A percentile compares a stretch with the other conserved stretches of the same genome.
phyloP scores from a whole-genome alignment of 2,113 vertebrate species.

The Indicator maculatus region DNA sequence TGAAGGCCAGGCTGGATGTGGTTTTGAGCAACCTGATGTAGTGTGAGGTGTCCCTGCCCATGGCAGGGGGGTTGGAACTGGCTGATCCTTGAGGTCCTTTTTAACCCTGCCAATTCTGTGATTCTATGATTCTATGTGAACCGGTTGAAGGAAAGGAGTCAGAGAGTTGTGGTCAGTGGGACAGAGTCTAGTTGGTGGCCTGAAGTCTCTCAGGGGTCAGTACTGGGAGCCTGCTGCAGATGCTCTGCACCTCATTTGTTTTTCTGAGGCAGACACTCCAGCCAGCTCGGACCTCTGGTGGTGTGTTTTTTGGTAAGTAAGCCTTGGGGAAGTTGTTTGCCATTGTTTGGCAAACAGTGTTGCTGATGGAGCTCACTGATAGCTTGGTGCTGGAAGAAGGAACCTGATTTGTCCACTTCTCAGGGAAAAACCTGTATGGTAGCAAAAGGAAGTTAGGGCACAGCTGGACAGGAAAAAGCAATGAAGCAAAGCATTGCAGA shows the following conservation, averaged over 20 bases:
- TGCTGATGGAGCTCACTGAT: neutral
- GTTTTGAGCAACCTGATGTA: too few relatives aligned
- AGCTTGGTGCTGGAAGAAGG: neutral
- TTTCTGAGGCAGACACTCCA: conserved; percentile 19
- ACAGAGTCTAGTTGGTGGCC: too few relatives aligned
- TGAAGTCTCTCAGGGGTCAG: neutral
- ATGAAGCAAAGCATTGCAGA: neutral
- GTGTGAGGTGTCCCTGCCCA: too few relatives aligned
- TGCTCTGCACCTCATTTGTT: conserved; percentile 41
- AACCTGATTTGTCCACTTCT: neutral
- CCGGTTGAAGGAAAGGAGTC: too few relatives aligned
- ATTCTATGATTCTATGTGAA: too few relatives aligned
- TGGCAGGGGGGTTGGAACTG: too few relatives aligned
- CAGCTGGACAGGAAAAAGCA: neutral
- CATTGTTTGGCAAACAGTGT: neutral
- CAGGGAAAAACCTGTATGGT: neutral
- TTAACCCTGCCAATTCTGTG: too few relatives aligned
- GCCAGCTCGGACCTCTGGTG: conserved; percentile 43
- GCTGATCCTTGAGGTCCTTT: too few relatives aligned
- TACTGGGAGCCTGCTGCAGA: neutral
- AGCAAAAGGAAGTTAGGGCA: neutral
- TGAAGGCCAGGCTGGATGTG: too few relatives aligned
- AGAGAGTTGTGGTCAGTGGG: too few relatives aligned
- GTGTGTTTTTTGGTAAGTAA: neutral
- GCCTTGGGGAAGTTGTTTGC: conserved; percentile 18